These are phyloP conservation scores for Leucoraja ocellata DNA, from an alignment of 2,797 vertebrate genomes.

Conservation along the genomic window DNA sequence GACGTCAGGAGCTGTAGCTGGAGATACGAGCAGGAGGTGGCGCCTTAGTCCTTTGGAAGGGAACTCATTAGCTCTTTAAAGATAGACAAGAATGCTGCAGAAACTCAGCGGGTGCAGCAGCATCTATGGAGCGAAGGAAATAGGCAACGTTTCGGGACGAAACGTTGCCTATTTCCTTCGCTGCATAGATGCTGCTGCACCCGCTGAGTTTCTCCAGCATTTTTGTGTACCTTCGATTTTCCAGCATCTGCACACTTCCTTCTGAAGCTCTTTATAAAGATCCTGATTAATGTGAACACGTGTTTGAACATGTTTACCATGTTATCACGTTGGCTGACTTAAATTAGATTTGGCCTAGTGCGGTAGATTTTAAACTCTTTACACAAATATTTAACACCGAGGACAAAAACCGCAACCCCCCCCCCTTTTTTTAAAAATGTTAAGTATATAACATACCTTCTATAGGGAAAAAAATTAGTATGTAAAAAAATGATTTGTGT, in stretches of 20 bases:
- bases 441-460: neutral
- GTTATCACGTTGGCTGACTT: too few species aligned
- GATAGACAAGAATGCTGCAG: neutral
- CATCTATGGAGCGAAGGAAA: too few species aligned
- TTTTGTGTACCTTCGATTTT: too few species aligned
- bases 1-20: neutral
- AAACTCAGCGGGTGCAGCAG: too few species aligned
- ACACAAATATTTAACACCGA: neutral
- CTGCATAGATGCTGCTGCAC: too few species aligned
- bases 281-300: neutral
- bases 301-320: neutral
- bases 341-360: too few species aligned
- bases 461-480: neutral
- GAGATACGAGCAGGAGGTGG: neutral
- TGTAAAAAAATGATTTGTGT: neutral
- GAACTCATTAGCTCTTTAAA: neutral
- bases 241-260: too few species aligned
- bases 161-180: too few species aligned
- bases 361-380: neutral
- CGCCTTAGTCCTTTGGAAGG: conserved; percentile 1
- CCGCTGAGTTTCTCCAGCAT: too few species aligned
- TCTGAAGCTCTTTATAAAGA: too few species aligned
- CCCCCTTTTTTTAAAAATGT: neutral
- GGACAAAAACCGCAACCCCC: neutral
- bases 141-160: too few species aligned